These are phyloP conservation scores for Napeogenes sylphis DNA, from an alignment of 2,888 invertebrate species.

Conservation along the genomic window DNA sequence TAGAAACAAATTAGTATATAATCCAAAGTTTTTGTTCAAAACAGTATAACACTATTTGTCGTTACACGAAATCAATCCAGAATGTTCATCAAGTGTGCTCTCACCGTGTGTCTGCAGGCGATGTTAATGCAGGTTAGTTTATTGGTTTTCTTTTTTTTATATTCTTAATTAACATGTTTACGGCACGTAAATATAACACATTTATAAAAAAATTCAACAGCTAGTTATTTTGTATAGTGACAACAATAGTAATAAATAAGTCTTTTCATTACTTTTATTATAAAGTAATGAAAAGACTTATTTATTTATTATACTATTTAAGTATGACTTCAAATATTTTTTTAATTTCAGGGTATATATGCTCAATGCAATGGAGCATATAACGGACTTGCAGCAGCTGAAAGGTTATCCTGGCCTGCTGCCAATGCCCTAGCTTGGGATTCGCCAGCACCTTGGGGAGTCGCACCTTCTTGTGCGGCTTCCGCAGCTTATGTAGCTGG, in stretches of 20 bases:
- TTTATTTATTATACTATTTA: too few relatives aligned
- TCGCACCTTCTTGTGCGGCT: constrained; percentile 18
- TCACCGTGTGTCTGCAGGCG: neutral
- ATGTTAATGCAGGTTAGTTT: neutral
- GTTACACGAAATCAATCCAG: neutral
- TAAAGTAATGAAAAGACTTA: too few relatives aligned
- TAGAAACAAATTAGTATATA: neutral
- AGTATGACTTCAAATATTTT: neutral
- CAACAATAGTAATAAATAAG: too few relatives aligned
- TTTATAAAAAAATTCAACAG: too few relatives aligned
- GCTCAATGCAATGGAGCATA: constrained; percentile 23
- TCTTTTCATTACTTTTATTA: too few relatives aligned
- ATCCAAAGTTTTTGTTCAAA: neutral
- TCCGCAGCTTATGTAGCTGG: constrained; percentile 14
- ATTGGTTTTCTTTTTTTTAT: neutral
- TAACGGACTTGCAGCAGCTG: constrained; percentile 12
- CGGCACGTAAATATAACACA: too few relatives aligned
- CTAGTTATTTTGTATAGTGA: too few relatives aligned
- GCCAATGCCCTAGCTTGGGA: constrained; percentile 12
- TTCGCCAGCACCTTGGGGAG: neutral
- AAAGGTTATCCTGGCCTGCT: constrained; percentile 9
- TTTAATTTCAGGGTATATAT: constrained; percentile 23
- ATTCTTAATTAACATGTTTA: neutral
- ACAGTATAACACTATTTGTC: too few relatives aligned
- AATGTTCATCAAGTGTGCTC: neutral